Evolutionary conservation across 2,797 vertebrate species (phyloP), one percentile per base, ranked within the genome.

Genomic region (Clarias pachynema): DNA sequence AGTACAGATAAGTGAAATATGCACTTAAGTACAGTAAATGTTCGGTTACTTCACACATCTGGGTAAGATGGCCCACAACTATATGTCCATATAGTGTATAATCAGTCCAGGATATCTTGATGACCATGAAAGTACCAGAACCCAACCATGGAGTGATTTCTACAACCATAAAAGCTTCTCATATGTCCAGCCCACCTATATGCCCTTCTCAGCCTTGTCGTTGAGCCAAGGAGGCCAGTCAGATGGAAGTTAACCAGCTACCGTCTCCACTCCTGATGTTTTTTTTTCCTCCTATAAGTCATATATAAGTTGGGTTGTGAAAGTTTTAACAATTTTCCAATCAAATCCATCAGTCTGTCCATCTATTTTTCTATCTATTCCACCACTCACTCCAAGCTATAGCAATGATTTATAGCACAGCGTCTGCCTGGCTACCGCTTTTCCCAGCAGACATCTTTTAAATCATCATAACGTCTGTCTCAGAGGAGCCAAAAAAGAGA

Each of bases 401-500:
- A 29, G 20, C 77, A 29, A 37, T 80, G 62, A 66, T 29, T 80
- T 80, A 65, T 53, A 31, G 62, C 62, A 31, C 66, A 24, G 49
- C 0, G n/a, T n/a, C 31, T 82, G 60, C 79, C 49, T 59, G 10
- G 53, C 79, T 66, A 70, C 66, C 1, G 26, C 84, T 74, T 82
- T 85, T 68, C 49, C 16, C 34, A 68, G 60, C 60, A 75, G 70
- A 59, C 49, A 26, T 68, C 53, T 24, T 82, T 85, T 66, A 75
- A 66, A 81, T 85, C 84, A 68, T 69, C 31, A 22, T 44, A 70
- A 79, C 24, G 34, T 85, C 62, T 5, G 29, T 85, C 31, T 81
- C 29, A 75, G 84, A 85, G 69, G 59, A 74, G 78, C 66, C 66
- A 73, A 56, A 83, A 85, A 73, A 24, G 24, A n/a, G 49, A 73